Evolutionary conservation across 1,140 invertebrate species (phyloP).

Genomic region (Drosophila equinoxialis): DNA sequence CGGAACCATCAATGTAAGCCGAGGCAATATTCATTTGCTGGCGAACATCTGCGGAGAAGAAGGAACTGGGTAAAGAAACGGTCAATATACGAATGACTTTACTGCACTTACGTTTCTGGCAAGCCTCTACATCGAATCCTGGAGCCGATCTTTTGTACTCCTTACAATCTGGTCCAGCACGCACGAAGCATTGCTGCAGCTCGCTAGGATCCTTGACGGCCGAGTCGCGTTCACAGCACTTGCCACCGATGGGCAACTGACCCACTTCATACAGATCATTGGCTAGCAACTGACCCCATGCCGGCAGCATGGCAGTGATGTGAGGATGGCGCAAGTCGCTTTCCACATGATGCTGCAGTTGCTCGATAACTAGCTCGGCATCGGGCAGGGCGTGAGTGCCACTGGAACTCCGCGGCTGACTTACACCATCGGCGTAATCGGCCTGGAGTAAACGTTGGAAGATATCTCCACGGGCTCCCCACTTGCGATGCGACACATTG

Average conservation of each 20-base stretch:
- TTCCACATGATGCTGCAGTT: slow-evolving; percentile 72
- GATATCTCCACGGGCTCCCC: slow-evolving; percentile 93
- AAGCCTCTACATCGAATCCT: slow-evolving; percentile 86
- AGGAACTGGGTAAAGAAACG: neutral
- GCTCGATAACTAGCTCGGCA: slow-evolving; percentile 80
- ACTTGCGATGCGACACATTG: slow-evolving; percentile 94
- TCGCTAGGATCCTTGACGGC: slow-evolving; percentile 68
- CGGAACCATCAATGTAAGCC: slow-evolving; percentile 93
- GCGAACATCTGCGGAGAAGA: slow-evolving; percentile 84
- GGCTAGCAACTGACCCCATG: slow-evolving; percentile 91
- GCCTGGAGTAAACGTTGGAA: slow-evolving; percentile 91
- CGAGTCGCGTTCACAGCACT: slow-evolving; percentile 84
- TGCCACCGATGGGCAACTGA: slow-evolving; percentile 82
- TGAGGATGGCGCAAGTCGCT: slow-evolving; percentile 86
- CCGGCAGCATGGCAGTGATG: slow-evolving; percentile 90
- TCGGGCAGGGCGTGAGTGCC: slow-evolving; percentile 85
- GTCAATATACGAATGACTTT: neutral
- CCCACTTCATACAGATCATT: slow-evolving; percentile 89
- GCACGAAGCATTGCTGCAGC: slow-evolving; percentile 79
- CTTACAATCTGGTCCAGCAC: slow-evolving; percentile 84
- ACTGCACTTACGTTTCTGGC: slow-evolving; percentile 85
- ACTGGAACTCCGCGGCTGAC: slow-evolving; percentile 85
- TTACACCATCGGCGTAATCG: slow-evolving; percentile 92
- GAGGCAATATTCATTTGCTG: slow-evolving; percentile 95
- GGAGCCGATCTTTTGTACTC: slow-evolving; percentile 91